Base-by-base conservation (phyloP, 2,888 invertebrate species). In the Drosophila tanythrix region DNA sequence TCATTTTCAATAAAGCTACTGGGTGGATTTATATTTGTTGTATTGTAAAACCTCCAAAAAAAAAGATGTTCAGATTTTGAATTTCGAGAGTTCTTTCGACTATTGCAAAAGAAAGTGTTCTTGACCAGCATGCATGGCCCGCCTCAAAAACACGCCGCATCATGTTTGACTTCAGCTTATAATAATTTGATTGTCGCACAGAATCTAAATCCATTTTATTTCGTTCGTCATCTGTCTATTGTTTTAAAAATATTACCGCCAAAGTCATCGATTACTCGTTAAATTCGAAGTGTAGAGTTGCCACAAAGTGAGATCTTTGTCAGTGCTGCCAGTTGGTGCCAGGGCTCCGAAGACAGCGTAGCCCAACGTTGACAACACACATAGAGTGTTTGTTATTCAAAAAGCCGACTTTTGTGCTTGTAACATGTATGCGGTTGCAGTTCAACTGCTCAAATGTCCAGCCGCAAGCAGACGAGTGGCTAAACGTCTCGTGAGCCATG, bases 401-500 rank as follows among this genome's bases (percentile, higher is more conserved):
- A 79, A 62, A 56, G 52, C 59, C 74, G 67, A 67, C 25, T 35
- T 48, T 25, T 56, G 4, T 36, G 27, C 11, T 31, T 53, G 48
- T 52, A 57, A 76, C 76, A 81, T 81, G 79, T 79, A 81, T 68
- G 58, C 76, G 43, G 43, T 60, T 38, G 50, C 50, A 33, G 29
- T n/a, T 25, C 58, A 51, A 51, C 48, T 62, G 51, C 33, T 48
- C 0, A 67, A 46, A 70, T 46, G 31, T 6, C 18, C 48, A 10
- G 21, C 29, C 1, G 43, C 29, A 4, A 6, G 11, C 21, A 25
- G 38, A 8, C 40, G 50, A 2, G 2, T 40, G 18, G 36, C 21
- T 18, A 46, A 35, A 5, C 73, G 81, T 7, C 25, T 57, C 13
- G 18, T 81, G 58, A 78, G 80, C 71, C 83, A 82, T 68, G 94